These are phyloP conservation scores for Drosophila nannoptera DNA, from an alignment of 1,140 invertebrate species.

Conservation along the genomic window DNA sequence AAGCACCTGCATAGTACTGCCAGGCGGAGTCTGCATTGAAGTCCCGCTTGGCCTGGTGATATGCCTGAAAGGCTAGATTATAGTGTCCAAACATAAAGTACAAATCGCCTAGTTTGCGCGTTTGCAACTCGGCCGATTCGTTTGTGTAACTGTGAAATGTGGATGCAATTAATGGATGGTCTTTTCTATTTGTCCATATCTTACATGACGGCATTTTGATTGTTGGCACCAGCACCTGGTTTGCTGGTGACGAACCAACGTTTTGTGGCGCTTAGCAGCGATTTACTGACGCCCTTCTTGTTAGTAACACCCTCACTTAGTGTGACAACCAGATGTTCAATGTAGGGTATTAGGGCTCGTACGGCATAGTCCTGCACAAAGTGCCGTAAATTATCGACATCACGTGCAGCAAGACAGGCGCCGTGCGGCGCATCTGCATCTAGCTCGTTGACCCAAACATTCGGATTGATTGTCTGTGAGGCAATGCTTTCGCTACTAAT, in stretches of 20 bases:
- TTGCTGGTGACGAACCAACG: constrained; percentile 96
- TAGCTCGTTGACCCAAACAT: constrained; percentile 82
- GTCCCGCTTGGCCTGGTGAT: constrained; percentile 97
- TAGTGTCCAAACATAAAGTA: constrained; percentile 98
- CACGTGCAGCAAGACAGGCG: constrained; percentile 86
- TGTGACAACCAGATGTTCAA: constrained; percentile 90
- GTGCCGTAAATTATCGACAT: constrained; percentile 90
- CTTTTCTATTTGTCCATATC: constrained; percentile 43
- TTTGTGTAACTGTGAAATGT: constrained; percentile 84
- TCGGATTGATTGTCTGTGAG: constrained; percentile 81
- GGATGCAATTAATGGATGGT: neutral
- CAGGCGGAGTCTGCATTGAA: constrained; percentile 97
- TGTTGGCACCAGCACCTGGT: constrained; percentile 84
- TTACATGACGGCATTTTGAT: constrained; percentile 90
- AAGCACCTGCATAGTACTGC: constrained; percentile 96
- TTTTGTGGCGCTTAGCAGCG: constrained; percentile 95
- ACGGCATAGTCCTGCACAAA: constrained; percentile 93
- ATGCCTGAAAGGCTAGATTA: constrained; percentile 92
- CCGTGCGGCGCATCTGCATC: constrained; percentile 83
- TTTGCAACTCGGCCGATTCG: constrained; percentile 95
- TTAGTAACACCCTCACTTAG: constrained; percentile 92
- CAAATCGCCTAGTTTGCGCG: constrained; percentile 94
- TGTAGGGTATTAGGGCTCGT: constrained; percentile 92
- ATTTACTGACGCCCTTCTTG: constrained; percentile 94
- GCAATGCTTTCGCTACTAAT: constrained; percentile 82